Conservation (phyloP, 2,888 invertebrate genomes). For the Alloplasta piceator region DNA sequence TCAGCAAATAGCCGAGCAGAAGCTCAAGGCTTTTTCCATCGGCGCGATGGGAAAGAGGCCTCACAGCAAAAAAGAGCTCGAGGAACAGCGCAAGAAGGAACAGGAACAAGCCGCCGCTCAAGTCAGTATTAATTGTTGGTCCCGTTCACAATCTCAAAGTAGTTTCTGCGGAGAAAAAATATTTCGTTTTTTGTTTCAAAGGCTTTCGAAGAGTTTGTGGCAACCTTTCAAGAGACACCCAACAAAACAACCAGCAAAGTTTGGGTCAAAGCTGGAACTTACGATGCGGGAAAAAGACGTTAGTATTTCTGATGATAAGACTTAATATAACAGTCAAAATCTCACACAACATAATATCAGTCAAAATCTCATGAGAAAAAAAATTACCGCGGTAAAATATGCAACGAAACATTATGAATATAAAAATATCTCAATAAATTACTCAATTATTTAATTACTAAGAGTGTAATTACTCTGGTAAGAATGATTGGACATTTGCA, state of each 20-base stretch:
- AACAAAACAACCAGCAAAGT: conserved; percentile 92
- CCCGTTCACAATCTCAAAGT: background rate
- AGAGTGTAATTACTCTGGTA: too few species aligned
- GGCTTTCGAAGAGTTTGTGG: conserved; percentile 99
- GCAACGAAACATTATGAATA: too few species aligned
- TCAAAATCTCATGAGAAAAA: too few species aligned
- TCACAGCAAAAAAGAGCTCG: conserved; percentile 92
- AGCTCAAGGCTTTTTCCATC: conserved; percentile 90
- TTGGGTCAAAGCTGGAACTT: conserved; percentile 99
- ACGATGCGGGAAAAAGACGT: conserved; percentile 97
- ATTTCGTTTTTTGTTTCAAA: conserved; percentile 76
- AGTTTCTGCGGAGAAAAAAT: background rate
- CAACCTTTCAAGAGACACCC: conserved; percentile 96
- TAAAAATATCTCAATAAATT: too few species aligned
- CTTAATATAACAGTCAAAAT: too few species aligned
- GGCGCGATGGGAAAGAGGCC: conserved; percentile 90
- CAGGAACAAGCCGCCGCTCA: conserved; percentile 96
- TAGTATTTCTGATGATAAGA: conserved; percentile 78
- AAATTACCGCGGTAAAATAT: too few species aligned
- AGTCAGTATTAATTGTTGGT: conserved; percentile 84
- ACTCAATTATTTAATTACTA: too few species aligned
- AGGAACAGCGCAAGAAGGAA: conserved; percentile 94
- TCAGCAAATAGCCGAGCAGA: conserved; percentile 88
- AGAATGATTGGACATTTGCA: too few species aligned
- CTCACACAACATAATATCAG: too few species aligned